Base-by-base conservation (phyloP, 2,113 vertebrate species). In the Vireo altiloquus region DNA sequence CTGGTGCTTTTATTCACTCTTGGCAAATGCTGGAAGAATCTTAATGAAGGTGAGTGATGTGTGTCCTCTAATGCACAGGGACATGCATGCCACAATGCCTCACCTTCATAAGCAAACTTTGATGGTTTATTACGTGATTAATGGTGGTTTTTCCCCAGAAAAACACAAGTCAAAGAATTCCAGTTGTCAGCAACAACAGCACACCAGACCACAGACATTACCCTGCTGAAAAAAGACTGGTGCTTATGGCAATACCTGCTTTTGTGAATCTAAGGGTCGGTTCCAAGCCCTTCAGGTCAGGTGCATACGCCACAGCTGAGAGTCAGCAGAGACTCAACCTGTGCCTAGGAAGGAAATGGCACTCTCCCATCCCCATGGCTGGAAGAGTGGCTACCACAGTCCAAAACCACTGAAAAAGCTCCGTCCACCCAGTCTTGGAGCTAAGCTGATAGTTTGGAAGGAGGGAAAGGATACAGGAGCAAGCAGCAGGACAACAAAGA, bases 311-410 rank as follows among this genome's bases (percentile, higher is more conserved):
- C 35, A 54, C 7, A 33, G 8, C 3, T 33, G n/a, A 56, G 47
- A 66, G 14, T 9, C 2, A 0, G 13, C 18, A 8, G 12, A 30
- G 16, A 17, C 11, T 65, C 18, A 49, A 0, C 18, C 19, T 2
- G 0, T 65, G 10, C 44, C 50, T 27, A 20, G 33, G 46, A 46
- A 63, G 18, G 2, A 75, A 75, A 66, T 4, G 7, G 7, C 23
- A 63, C 12, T 30, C 10, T 65, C 12, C 11, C 8, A 8, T 54
- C 28, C 33, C 47, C 20, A 21, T 13, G 47, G 18, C 15, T 75
- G 18, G 50, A 93, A 74, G 24, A 33, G 46, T 5, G 53, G 20
- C 18, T 68, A 24, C 18, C 44, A 21, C 33, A 20, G 52, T 59
- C 30, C 35, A 64, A 82, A 70, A 68, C 1, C 21, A 72, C 44